Evolutionary conservation across 2,888 invertebrate species (phyloP).

Genomic region (Diarsia rubi): DNA sequence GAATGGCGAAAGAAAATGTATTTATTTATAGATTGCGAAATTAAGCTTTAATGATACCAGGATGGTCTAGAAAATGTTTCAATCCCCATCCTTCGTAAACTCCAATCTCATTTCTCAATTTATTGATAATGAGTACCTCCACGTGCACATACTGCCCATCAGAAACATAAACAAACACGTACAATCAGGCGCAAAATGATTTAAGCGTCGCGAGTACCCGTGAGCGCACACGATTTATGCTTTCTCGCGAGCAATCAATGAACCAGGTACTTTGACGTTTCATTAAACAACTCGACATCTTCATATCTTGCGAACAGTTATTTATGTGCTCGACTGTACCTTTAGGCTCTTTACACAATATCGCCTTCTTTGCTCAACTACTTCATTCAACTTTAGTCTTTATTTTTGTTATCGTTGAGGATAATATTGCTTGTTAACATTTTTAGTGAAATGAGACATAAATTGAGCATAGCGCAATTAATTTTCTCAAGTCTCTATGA

Average conservation of each 20-base stretch:
- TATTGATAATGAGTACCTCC: conserved; percentile 65
- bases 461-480: conserved; percentile 36
- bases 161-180: conserved; percentile 74
- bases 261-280: conserved; percentile 87
- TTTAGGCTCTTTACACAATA: conserved; percentile 73
- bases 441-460: conserved; percentile 47
- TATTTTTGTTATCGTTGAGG: not conserved
- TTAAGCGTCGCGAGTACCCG: conserved; percentile 73
- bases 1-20: not conserved
- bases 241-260: conserved; percentile 81
- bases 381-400: conserved; percentile 27
- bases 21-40: not conserved
- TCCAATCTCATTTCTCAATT: conserved; percentile 55
- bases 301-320: conserved; percentile 84
- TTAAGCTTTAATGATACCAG: not conserved
- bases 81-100: conserved; percentile 8
- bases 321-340: conserved; percentile 85
- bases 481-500: conserved; percentile 54
- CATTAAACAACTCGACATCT: conserved; percentile 88
- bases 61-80: conserved; percentile 11
- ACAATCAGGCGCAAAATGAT: conserved; percentile 74
- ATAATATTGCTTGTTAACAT: not conserved
- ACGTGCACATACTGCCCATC: conserved; percentile 60
- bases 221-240: conserved; percentile 76
- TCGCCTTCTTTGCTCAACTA: conserved; percentile 39